Conservation (phyloP, 2,113 vertebrate species). For the Cranoglanis bouderius region DNA sequence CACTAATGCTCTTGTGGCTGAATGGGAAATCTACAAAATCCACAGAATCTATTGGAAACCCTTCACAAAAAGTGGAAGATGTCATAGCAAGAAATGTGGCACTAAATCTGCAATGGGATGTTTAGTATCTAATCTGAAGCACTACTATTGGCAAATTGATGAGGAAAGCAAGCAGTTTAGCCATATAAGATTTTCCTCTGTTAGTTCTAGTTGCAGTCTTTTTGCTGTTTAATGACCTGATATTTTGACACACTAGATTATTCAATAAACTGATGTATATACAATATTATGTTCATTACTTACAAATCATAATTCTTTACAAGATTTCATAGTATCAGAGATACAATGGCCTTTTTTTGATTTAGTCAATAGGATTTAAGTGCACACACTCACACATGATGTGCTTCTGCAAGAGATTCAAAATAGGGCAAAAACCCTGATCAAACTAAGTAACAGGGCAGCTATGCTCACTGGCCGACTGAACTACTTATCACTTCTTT, state of each 20-base stretch:
- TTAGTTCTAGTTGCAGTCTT: not conserved
- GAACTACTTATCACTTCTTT: conserved; percentile 8
- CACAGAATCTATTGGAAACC: not conserved
- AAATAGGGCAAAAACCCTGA: conserved; percentile 6
- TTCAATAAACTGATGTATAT: not conserved
- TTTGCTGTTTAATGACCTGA: not conserved
- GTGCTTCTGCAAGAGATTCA: not conserved
- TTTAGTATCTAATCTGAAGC: not conserved
- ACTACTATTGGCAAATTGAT: not conserved
- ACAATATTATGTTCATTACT: not conserved
- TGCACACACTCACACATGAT: not conserved
- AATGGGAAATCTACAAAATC: not conserved
- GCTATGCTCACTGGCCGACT: not conserved
- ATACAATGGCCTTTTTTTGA: not conserved
- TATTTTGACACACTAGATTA: not conserved
- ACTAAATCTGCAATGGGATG: not conserved
- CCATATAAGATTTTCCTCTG: not conserved
- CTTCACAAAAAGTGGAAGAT: not conserved
- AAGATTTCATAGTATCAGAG: not conserved
- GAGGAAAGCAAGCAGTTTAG: not conserved
- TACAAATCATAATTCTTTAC: not conserved
- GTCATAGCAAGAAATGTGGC: not conserved
- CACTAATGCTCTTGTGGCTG: not conserved
- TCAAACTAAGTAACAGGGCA: conserved; percentile 16
- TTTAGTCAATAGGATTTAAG: not conserved